phyloP scores from a whole-genome alignment of 1,140 invertebrate genomes.

The Tetragnatha versicolor region DNA sequence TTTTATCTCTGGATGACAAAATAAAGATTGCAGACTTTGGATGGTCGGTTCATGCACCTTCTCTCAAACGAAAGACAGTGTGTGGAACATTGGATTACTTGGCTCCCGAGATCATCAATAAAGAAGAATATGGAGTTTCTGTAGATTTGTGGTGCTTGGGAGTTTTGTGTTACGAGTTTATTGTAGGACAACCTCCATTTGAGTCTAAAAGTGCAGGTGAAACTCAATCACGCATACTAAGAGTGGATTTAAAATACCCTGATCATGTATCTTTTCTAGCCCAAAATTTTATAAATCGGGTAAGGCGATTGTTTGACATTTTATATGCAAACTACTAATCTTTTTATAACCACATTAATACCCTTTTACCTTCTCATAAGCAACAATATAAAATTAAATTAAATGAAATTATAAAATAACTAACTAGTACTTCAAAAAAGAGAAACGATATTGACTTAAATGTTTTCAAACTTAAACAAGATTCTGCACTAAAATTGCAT shows the following conservation, averaged over 20 bases:
- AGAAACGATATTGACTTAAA: too few relatives aligned
- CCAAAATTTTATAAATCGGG: constrained; percentile 88
- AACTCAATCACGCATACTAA: constrained; percentile 83
- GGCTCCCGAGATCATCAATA: constrained; percentile 89
- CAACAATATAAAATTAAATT: too few relatives aligned
- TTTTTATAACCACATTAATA: too few relatives aligned
- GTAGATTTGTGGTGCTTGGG: constrained; percentile 92
- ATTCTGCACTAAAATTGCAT: too few relatives aligned
- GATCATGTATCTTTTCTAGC: constrained; percentile 74
- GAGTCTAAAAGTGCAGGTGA: constrained; percentile 76
- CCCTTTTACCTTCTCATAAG: too few relatives aligned
- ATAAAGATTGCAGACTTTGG: constrained; percentile 67
- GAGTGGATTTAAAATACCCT: constrained; percentile 78
- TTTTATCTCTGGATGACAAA: constrained; percentile 62
- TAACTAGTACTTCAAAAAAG: too few relatives aligned
- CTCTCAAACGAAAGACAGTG: constrained; percentile 76
- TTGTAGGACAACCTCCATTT: constrained; percentile 91
- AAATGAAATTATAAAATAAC: too few relatives aligned
- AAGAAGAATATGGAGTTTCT: constrained; percentile 76
- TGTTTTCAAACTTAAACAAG: too few relatives aligned
- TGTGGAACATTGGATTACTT: constrained; percentile 93
- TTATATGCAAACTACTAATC: too few relatives aligned
- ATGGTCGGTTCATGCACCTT: constrained; percentile 67
- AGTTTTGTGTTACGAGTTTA: constrained; percentile 92
- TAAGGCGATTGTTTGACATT: too few relatives aligned